These are phyloP conservation scores for Recurvirostra avosetta DNA, from an alignment of 2,113 vertebrate genomes.

Conservation along the genomic window DNA sequence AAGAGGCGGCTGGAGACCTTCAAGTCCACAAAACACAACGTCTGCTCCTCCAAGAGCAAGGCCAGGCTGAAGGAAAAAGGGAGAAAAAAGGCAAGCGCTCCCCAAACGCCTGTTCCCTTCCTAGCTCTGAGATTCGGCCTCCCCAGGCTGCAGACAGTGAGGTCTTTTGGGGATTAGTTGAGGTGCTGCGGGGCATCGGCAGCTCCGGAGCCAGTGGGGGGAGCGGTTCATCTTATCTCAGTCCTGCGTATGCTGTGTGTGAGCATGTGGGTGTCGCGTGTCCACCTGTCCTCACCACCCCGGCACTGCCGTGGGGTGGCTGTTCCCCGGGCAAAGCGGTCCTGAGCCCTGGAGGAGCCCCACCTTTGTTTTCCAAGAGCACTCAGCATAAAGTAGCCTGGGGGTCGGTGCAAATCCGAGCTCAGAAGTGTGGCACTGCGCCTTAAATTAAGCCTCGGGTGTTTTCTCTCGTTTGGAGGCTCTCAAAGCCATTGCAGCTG, in stretches of 20 bases:
- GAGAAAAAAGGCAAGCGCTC: constrained; percentile 83
- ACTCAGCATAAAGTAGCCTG: background rate
- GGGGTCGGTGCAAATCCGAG: background rate
- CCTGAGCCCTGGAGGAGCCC: background rate
- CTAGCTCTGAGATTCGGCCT: background rate
- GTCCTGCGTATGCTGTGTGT: background rate
- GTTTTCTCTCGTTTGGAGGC: background rate
- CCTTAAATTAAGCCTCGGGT: background rate
- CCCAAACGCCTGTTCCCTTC: background rate
- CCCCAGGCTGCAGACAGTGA: background rate
- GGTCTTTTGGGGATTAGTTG: background rate
- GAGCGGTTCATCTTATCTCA: rapidly evolving
- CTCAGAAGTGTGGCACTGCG: background rate
- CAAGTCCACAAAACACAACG: constrained; percentile 86
- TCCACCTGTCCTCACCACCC: background rate
- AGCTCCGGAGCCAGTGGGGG: background rate
- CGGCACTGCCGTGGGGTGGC: background rate
- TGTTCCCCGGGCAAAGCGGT: background rate
- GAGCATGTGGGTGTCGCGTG: rapidly evolving
- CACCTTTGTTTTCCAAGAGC: background rate
- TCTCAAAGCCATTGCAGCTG: background rate
- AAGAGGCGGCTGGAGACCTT: constrained; percentile 92
- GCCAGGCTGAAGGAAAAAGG: constrained; percentile 86
- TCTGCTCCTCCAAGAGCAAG: constrained; percentile 81
- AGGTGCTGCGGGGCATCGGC: background rate